phyloP scores from a whole-genome alignment of 2,797 vertebrate species.

The Chrysocyon brachyurus region DNA sequence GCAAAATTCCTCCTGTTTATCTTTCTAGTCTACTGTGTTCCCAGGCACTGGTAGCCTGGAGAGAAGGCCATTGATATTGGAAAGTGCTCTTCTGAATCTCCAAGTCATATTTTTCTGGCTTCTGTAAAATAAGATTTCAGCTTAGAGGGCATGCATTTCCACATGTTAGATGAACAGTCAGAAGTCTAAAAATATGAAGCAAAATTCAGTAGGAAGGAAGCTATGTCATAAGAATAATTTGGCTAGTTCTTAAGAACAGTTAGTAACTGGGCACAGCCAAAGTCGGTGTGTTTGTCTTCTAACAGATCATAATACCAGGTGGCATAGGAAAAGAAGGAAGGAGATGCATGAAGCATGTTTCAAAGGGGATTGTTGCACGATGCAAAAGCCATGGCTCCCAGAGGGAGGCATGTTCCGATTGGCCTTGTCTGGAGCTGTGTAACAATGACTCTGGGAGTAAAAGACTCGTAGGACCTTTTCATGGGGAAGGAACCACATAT shows the following conservation, averaged over 20 bases:
- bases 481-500: not conserved
- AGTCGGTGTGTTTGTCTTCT: slow-evolving; percentile 75
- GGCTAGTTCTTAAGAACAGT: slow-evolving; percentile 78
- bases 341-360: not conserved
- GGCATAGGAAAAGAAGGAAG: slow-evolving; percentile 42
- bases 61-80: not conserved
- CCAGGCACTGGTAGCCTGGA: not conserved
- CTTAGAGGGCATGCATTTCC: slow-evolving; percentile 6
- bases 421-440: not conserved
- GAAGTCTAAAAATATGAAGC: slow-evolving; percentile 74
- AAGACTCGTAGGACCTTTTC: not conserved
- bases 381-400: slow-evolving; percentile 29
- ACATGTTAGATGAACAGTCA: slow-evolving; percentile 11
- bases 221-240: slow-evolving; percentile 71
- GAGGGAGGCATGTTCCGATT: slow-evolving; percentile 21
- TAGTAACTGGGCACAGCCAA: slow-evolving; percentile 72
- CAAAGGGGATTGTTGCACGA: slow-evolving; percentile 10
- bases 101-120: slow-evolving; percentile 45
- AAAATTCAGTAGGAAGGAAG: slow-evolving; percentile 57
- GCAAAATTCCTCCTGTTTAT: not conserved
- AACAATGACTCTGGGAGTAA: not conserved
- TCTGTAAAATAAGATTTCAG: slow-evolving; percentile 42
- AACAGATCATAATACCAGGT: slow-evolving; percentile 77
- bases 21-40: not conserved
- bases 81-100: slow-evolving; percentile 18